Conservation (phyloP, 2,797 vertebrate species). For the Poeciliopsis paucimaculata region DNA sequence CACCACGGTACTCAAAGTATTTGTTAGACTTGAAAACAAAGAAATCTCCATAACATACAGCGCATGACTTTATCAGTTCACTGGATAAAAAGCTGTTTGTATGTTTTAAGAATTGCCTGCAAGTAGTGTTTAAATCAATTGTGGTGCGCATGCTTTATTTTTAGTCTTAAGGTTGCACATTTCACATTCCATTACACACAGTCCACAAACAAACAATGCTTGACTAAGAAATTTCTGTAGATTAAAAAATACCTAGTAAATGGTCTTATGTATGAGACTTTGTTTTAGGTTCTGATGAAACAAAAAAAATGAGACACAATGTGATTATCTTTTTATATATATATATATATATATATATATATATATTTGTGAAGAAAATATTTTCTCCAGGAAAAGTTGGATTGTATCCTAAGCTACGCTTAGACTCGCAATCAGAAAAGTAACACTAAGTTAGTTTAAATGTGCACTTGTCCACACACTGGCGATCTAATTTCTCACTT, state of each 20-base stretch:
- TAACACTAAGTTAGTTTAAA: constrained; percentile 5
- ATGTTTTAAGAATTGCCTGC: constrained; percentile 32
- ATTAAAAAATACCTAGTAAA: constrained; percentile 1
- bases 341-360: too few species aligned
- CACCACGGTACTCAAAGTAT: constrained; percentile 15
- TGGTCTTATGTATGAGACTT: background rate
- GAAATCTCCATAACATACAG: constrained; percentile 28
- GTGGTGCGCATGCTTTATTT: constrained; percentile 65
- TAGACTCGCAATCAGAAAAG: constrained; percentile 1
- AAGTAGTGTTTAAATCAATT: constrained; percentile 39
- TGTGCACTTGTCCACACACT: constrained; percentile 11
- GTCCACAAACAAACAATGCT: constrained; percentile 41
- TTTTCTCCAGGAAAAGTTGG: constrained; percentile 4
- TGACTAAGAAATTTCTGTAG: constrained; percentile 32
- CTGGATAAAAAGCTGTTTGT: constrained; percentile 33
- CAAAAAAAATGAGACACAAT: constrained; percentile 18
- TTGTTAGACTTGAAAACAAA: constrained; percentile 46
- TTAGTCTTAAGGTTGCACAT: constrained; percentile 28
- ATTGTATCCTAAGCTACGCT: constrained; percentile 7
- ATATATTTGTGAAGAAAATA: background rate
- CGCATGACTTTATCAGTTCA: constrained; percentile 47
- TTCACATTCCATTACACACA: constrained; percentile 10
- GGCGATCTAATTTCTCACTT: constrained; percentile 27
- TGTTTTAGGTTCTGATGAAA: constrained; percentile 31
- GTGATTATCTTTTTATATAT: constrained; percentile 4